Evolutionary conservation across 1,140 invertebrate genomes (phyloP).

Genomic region (Ceratina calcarata): DNA sequence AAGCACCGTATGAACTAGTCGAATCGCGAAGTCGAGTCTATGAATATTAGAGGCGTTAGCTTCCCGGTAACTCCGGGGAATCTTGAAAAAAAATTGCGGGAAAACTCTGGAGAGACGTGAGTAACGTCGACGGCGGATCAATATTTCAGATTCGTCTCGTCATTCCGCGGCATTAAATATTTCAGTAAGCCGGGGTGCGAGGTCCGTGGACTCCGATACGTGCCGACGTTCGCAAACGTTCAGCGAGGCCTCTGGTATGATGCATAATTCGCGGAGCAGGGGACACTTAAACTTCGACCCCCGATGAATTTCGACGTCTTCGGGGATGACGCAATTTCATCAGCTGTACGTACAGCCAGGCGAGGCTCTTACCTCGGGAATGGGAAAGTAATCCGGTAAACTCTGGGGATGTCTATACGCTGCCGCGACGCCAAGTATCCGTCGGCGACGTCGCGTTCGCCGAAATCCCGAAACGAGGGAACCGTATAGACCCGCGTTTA

Average conservation of each 20-base stretch:
- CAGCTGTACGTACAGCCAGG: background rate
- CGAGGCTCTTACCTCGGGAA: background rate
- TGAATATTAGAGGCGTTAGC: background rate
- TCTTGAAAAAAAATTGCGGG: background rate
- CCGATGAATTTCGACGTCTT: slow-evolving; percentile 26
- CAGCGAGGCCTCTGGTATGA: slow-evolving; percentile 1
- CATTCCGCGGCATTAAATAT: slow-evolving; percentile 24
- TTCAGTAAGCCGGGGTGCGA: slow-evolving; percentile 3
- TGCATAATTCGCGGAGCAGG: slow-evolving; percentile 45
- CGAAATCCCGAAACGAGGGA: slow-evolving; percentile 1
- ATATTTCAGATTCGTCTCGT: slow-evolving; percentile 22
- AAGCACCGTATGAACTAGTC: background rate
- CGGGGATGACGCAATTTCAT: slow-evolving; percentile 44
- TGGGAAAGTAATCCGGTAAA: slow-evolving; percentile 40
- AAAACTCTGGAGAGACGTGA: background rate
- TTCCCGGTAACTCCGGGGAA: background rate
- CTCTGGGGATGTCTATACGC: background rate
- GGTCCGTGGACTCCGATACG: background rate
- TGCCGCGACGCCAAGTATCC: background rate
- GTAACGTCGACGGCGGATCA: background rate
- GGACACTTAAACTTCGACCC: slow-evolving; percentile 35
- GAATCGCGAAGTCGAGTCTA: too few relatives aligned
- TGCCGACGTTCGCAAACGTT: background rate
- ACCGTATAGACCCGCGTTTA: background rate
- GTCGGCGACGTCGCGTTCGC: too few relatives aligned